Conservation (phyloP, 2,888 invertebrate genomes). For the Meteorus cinctellus region DNA sequence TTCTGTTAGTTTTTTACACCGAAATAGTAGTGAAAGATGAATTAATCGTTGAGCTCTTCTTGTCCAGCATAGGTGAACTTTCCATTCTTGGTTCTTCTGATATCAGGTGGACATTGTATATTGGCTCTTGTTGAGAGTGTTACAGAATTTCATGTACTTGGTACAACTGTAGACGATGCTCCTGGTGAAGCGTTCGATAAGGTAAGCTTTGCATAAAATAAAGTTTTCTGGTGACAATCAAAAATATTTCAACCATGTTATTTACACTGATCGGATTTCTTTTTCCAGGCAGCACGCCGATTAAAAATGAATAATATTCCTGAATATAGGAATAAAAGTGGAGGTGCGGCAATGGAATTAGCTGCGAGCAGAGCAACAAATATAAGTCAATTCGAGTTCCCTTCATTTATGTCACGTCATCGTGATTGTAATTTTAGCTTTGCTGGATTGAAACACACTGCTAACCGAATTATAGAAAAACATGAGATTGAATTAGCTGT, state of each 20-base stretch:
- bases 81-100: constrained; percentile 91
- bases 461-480: constrained; percentile 75
- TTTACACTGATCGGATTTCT: too few relatives aligned
- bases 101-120: constrained; percentile 96
- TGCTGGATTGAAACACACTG: constrained; percentile 84
- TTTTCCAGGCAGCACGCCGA: constrained; percentile 81
- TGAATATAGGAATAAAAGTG: constrained; percentile 83
- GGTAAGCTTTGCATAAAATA: constrained; percentile 72
- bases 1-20: not conserved
- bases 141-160: constrained; percentile 86
- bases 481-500: constrained; percentile 79
- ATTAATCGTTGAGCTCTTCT: not conserved
- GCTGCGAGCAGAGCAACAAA: constrained; percentile 83
- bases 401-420: constrained; percentile 78
- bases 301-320: constrained; percentile 87
- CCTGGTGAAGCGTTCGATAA: constrained; percentile 97
- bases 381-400: constrained; percentile 80
- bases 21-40: not conserved
- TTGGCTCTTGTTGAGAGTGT: constrained; percentile 83
- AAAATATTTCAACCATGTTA: too few relatives aligned
- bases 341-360: constrained; percentile 90
- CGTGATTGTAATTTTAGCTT: constrained; percentile 94
- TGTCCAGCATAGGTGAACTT: constrained; percentile 77
- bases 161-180: constrained; percentile 87
- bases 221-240: too few relatives aligned